Percentiles rank a stretch among this genome's conserved stretches.
Conservation (phyloP, 37 sponge, comb jelly and placozoan species). For the Spongilla lacustris region DNA sequence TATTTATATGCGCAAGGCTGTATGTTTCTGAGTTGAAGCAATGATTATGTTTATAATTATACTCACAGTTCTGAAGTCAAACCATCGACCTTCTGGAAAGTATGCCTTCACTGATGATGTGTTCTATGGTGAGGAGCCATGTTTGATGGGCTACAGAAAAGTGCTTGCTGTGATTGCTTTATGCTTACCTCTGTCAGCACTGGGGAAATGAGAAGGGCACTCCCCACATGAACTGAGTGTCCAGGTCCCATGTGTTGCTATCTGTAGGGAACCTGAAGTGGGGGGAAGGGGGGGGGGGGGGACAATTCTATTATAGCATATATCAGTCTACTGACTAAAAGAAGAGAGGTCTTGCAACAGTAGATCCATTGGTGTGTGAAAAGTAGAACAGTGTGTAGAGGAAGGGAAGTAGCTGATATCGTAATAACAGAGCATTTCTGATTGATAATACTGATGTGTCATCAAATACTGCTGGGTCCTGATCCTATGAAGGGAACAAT, state of each 20-base stretch:
- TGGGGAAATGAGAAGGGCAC: constrained; percentile 62
- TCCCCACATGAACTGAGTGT: constrained; percentile 80
- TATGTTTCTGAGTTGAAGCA: too few relatives aligned
- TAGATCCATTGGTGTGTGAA: constrained; percentile 67
- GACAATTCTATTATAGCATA: too few relatives aligned
- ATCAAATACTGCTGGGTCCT: constrained; percentile 68
- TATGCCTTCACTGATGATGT: constrained; percentile 51
- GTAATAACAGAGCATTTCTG: constrained; percentile 34
- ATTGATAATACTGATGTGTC: constrained; percentile 15
- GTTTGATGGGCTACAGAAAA: too few relatives aligned
- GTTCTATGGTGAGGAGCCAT: background rate
- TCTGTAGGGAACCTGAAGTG: constrained; percentile 69
- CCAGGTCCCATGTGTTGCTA: constrained; percentile 43
- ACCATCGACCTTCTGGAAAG: constrained; percentile 56
- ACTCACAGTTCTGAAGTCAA: constrained; percentile 30
- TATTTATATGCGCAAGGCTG: too few relatives aligned
- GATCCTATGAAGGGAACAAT: constrained; percentile 43
- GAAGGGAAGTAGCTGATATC: constrained; percentile 84
- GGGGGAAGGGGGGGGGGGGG: too few relatives aligned
- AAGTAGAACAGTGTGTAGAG: constrained; percentile 87
- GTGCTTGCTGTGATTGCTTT: too few relatives aligned
- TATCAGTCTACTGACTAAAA: constrained; percentile 58
- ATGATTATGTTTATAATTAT: too few relatives aligned
- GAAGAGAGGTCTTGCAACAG: constrained; percentile 78
- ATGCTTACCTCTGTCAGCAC: constrained; percentile 50